Evolutionary conservation across 2,888 invertebrate species (phyloP).

Genomic region (Plagodis pulveraria): DNA sequence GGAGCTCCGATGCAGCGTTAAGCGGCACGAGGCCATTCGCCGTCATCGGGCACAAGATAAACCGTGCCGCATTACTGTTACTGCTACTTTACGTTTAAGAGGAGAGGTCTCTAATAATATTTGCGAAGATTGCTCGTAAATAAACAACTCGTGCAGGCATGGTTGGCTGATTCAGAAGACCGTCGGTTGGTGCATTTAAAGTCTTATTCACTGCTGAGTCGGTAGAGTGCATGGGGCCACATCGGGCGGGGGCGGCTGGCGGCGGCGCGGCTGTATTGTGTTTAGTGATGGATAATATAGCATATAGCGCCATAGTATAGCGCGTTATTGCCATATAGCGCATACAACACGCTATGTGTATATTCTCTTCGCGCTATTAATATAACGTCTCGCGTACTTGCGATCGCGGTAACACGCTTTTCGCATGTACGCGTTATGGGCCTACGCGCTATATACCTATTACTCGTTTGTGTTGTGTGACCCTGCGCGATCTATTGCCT

Average conservation of each 20-base stretch:
- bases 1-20: not conserved
- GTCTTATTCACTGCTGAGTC: constrained; percentile 63
- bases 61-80: constrained; percentile 6
- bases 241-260: constrained; percentile 6
- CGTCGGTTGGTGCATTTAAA: constrained; percentile 41
- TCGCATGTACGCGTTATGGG: too few relatives aligned
- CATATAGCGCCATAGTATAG: too few relatives aligned
- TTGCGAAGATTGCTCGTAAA: constrained; percentile 25
- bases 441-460: too few relatives aligned
- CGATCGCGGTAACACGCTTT: too few relatives aligned
- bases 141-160: constrained; percentile 1
- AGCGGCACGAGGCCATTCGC: not conserved
- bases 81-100: not conserved
- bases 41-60: constrained; percentile 11
- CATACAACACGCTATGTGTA: too few relatives aligned
- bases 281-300: too few relatives aligned
- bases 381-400: too few relatives aligned
- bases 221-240: constrained; percentile 34
- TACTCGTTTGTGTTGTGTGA: too few relatives aligned
- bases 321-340: too few relatives aligned
- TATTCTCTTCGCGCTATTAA: too few relatives aligned
- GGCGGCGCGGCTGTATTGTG: too few relatives aligned
- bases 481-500: too few relatives aligned
- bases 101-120: constrained; percentile 31
- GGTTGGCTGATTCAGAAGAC: not conserved